Percentiles rank a stretch among this genome's conserved stretches.
Conservation (phyloP, 2,888 invertebrate genomes). For the Dryadula phaetusa region DNA sequence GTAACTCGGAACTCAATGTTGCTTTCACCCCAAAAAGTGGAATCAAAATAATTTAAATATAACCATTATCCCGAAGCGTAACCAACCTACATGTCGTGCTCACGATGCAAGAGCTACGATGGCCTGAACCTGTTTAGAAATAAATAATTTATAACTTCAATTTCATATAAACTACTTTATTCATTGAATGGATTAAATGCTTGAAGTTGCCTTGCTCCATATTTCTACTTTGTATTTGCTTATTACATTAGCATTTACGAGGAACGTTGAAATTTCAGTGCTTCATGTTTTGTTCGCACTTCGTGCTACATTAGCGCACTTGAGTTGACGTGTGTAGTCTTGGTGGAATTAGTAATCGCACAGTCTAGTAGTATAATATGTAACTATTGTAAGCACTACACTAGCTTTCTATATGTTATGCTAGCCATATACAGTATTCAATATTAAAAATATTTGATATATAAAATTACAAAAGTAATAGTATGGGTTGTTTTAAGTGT, state of each 20-base stretch:
- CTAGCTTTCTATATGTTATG: too few species aligned
- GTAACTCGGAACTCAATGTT: too few species aligned
- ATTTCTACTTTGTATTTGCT: constrained; percentile 10
- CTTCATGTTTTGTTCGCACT: constrained; percentile 1
- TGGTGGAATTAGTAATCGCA: not conserved
- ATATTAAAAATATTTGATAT: too few species aligned
- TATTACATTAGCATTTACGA: constrained; percentile 26
- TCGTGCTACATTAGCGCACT: constrained; percentile 15
- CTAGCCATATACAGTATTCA: too few species aligned
- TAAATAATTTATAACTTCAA: not conserved
- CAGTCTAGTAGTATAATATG: not conserved
- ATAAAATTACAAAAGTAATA: too few species aligned
- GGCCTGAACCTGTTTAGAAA: not conserved
- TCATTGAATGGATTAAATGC: constrained; percentile 1
- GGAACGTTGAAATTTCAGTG: constrained; percentile 2
- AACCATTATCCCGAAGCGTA: too few species aligned
- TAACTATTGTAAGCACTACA: not conserved
- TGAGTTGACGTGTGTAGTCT: not conserved
- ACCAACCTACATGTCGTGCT: too few species aligned
- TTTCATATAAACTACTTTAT: not conserved
- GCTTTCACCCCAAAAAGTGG: too few species aligned
- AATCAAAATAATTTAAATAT: too few species aligned
- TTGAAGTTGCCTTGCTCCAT: constrained; percentile 4
- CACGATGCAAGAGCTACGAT: too few species aligned
- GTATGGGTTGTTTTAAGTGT: too few species aligned